Base-by-base conservation (phyloP, 2,113 vertebrate genomes). In the Lutjanus erythropterus region DNA sequence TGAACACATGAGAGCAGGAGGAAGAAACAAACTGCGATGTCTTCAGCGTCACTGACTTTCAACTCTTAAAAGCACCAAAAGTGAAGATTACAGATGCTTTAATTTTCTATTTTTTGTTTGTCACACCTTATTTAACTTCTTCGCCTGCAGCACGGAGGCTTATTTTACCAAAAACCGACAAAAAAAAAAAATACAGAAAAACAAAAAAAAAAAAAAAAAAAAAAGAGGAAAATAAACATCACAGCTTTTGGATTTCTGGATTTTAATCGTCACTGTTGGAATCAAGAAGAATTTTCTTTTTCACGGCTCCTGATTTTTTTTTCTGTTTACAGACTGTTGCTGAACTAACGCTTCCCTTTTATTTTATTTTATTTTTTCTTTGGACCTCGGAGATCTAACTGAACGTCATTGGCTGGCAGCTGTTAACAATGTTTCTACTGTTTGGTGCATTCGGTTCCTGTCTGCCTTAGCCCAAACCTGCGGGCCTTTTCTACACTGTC, bases 131-230 rank as follows among this genome's bases (percentile, higher is more conserved):
- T 86, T 89, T 78, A 95, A 95, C 94, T 93, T 94, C 18, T 92
- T 91, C 89, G 14, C 94, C 93, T 95, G 93, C 96, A 95, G 95
- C 94, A 95, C 94, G 95, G 96, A 95, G 87, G 35, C 58, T 74
- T 93, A 74, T 87, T 91, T 89, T 55, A 93, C 85, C 84, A 84
- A 94, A 75, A 95, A 55, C 31, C 80, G 86, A 87, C 4, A 50
- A 37, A 35, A 55, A 58, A 41, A n/a, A n/a, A n/a, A n/a, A n/a
- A n/a, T n/a, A 85, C 12, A 81, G 3, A 47, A 72, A 42, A 61
- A 27, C 18, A 91, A 78, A 89, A 14, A 69, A 85, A 84, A 91
- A 27, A 7, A 83, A 91, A 86, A 19, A 69, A 86, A 84, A 92
- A 37, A 6, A 83, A 91, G 86, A 14, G 59, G 59, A 68, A 78